Conservation (phyloP, 2,113 vertebrate species). For the Dicaeum eximium region DNA sequence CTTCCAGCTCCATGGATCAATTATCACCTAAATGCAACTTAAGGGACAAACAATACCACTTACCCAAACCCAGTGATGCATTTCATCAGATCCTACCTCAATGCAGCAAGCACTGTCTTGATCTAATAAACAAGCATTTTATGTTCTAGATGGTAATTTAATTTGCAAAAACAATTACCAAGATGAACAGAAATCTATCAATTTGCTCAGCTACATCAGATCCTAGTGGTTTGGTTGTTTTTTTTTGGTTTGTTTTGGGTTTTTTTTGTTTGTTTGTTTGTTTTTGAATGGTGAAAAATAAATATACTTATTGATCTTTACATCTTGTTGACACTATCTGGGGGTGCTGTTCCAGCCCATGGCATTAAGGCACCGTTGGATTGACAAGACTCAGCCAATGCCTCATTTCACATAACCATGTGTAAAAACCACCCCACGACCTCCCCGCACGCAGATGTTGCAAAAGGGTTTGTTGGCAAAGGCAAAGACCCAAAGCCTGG, state of each 20-base stretch:
- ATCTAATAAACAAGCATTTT: not conserved
- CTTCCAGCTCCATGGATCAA: not conserved
- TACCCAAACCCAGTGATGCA: not conserved
- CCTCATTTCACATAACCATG: not conserved
- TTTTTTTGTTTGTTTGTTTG: not conserved
- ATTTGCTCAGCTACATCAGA: not conserved
- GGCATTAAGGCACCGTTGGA: rapidly evolving
- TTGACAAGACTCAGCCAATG: not conserved
- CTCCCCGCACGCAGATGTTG: not conserved
- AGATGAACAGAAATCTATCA: not conserved
- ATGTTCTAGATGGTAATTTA: not conserved
- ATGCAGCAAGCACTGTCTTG: not conserved
- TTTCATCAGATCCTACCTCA: not conserved
- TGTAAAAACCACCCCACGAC: not conserved
- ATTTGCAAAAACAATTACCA: not conserved
- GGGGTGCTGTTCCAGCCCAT: not conserved
- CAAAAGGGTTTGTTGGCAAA: not conserved
- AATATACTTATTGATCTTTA: not conserved
- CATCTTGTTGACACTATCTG: not conserved
- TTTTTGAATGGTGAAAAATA: not conserved
- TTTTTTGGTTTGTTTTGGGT: too few species aligned
- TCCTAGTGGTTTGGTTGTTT: too few species aligned
- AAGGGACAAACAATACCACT: not conserved
- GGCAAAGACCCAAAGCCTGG: conserved; percentile 14
- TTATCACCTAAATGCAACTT: not conserved